A percentile compares a stretch with the other conserved stretches of the same genome.
Evolutionary conservation across 2,888 invertebrate species (phyloP).

Genomic region (Willowsia nigromaculata): DNA sequence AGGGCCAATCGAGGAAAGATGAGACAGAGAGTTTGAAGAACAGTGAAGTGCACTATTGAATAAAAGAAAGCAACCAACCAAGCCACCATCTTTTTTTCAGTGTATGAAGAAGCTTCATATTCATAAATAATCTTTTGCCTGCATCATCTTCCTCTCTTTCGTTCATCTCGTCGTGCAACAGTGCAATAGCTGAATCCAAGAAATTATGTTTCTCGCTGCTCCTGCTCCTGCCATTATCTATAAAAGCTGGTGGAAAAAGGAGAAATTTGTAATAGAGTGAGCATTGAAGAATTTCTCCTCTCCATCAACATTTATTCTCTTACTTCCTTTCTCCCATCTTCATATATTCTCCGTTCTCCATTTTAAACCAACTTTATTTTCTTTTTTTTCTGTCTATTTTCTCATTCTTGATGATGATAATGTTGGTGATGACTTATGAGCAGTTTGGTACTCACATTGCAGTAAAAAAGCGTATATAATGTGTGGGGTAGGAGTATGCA

Average conservation of each 20-base stretch:
- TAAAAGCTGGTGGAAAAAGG: constrained; percentile 4
- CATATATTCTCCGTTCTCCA: constrained; percentile 2
- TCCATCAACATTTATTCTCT: constrained; percentile 43
- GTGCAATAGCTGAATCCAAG: not conserved
- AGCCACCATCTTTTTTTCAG: constrained; percentile 53
- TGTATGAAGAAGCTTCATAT: constrained; percentile 72
- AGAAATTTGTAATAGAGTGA: constrained; percentile 20
- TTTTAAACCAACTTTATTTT: not conserved
- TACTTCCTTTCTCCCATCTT: constrained; percentile 37
- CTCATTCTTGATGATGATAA: not conserved
- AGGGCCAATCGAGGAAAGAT: constrained; percentile 22
- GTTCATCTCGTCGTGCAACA: not conserved
- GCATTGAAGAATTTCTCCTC: constrained; percentile 59
- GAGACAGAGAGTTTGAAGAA: not conserved
- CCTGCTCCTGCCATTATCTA: not conserved
- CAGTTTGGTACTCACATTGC: not conserved
- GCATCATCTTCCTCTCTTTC: constrained; percentile 26
- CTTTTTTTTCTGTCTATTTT: constrained; percentile 39
- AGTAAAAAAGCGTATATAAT: no score
- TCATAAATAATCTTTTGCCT: constrained; percentile 76
- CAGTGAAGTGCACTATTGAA: constrained; percentile 7
- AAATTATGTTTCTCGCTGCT: not conserved
- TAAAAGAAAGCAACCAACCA: not conserved
- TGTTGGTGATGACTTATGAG: constrained; percentile 41
- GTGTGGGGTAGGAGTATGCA: not conserved